Conservation (phyloP, 2,113 vertebrate genomes). For the Oxyura jamaicensis region DNA sequence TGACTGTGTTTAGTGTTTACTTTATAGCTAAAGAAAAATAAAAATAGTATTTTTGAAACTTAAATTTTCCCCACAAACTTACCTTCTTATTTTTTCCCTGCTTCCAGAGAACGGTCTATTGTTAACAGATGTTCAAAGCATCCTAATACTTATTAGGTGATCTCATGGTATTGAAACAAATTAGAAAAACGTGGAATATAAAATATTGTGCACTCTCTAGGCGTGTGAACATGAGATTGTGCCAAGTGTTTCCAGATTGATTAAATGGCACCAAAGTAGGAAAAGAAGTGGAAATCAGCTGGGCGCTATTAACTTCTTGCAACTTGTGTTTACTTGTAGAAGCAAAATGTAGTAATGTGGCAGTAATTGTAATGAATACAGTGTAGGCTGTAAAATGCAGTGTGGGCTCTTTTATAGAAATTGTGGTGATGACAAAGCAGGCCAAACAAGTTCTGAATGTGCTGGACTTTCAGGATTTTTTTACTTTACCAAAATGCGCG, state of each 20-base stretch:
- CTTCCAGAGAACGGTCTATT: background rate
- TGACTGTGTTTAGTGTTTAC: background rate
- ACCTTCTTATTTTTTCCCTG: background rate
- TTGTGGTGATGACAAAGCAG: background rate
- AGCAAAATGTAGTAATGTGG: background rate
- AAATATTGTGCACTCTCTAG: background rate
- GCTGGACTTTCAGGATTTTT: background rate
- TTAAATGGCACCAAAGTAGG: background rate
- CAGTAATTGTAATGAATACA: background rate
- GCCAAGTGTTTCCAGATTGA: background rate
- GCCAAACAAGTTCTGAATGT: background rate
- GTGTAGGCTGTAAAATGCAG: background rate
- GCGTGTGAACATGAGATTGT: background rate
- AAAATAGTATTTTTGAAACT: background rate
- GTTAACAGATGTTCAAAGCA: background rate
- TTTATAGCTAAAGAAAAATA: background rate
- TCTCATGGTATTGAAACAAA: background rate
- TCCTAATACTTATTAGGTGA: background rate
- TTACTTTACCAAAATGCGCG: background rate
- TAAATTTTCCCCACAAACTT: background rate
- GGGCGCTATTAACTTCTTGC: background rate
- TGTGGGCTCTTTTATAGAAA: background rate
- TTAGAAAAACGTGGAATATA: background rate
- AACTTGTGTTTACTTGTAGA: background rate
- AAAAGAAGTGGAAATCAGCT: background rate